These are phyloP conservation scores for Gymnothorax javanicus DNA, from an alignment of 2,797 vertebrate genomes.

Conservation along the genomic window DNA sequence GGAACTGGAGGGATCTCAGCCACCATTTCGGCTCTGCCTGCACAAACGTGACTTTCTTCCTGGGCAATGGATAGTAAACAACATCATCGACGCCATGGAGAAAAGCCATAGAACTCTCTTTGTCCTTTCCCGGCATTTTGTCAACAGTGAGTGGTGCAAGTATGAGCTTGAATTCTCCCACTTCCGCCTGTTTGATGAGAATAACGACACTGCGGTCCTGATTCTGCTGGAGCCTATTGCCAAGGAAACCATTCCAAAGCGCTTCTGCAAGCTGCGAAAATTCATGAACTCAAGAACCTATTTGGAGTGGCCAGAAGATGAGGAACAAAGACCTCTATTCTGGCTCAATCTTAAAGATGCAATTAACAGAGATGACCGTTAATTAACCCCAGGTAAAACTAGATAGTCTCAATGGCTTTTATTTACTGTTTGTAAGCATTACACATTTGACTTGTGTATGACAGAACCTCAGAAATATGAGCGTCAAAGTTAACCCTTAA, in stretches of 20 bases:
- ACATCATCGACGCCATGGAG: constrained; percentile 81
- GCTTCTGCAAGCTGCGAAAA: constrained; percentile 78
- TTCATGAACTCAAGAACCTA: constrained; percentile 82
- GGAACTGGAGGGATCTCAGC: constrained; percentile 69
- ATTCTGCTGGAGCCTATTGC: constrained; percentile 76
- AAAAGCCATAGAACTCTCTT: constrained; percentile 79
- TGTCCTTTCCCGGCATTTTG: constrained; percentile 77
- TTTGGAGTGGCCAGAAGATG: constrained; percentile 74
- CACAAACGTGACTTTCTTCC: constrained; percentile 81
- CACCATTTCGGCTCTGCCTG: constrained; percentile 71
- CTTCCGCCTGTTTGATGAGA: constrained; percentile 80
- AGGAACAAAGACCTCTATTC: constrained; percentile 63
- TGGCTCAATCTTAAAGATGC: constrained; percentile 74
- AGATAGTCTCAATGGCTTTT: background rate
- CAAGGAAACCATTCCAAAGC: constrained; percentile 71
- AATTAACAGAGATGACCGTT: constrained; percentile 47
- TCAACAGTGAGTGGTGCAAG: constrained; percentile 82
- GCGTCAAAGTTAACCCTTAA: too few relatives aligned
- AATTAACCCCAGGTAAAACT: too few relatives aligned
- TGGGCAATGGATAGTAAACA: constrained; percentile 80
- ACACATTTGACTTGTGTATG: background rate
- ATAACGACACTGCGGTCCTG: constrained; percentile 70
- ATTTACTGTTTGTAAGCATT: background rate
- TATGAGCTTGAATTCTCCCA: constrained; percentile 83
- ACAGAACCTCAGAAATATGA: too few relatives aligned